phyloP scores from a whole-genome alignment of 2,797 vertebrate species.

The Adrianichthys oophorus region DNA sequence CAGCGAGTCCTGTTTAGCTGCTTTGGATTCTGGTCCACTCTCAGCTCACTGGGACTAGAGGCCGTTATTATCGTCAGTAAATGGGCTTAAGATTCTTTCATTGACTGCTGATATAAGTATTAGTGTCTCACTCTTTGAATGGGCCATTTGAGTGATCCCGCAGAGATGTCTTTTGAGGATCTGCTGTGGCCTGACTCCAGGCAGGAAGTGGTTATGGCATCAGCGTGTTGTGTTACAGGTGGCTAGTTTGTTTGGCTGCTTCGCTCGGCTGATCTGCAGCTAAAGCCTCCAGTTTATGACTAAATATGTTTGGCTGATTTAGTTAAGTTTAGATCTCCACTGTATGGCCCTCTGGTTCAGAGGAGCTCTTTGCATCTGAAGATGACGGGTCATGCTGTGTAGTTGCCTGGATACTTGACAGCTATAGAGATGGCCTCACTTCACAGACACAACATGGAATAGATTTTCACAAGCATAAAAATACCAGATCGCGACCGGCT shows the following conservation, averaged over 20 bases:
- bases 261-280: constrained; percentile 1
- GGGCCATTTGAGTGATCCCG: constrained; percentile 4
- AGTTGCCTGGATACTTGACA: constrained; percentile 4
- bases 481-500: too few relatives aligned
- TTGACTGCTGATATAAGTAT: constrained; percentile 7
- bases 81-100: constrained; percentile 2
- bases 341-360: too few relatives aligned
- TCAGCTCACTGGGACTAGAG: constrained; percentile 1
- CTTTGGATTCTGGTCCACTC: neutral
- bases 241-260: constrained; percentile 6
- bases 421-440: neutral
- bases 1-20: neutral
- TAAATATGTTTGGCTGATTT: too few relatives aligned
- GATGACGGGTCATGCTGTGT: too few relatives aligned
- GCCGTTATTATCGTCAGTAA: constrained; percentile 1
- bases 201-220: constrained; percentile 23
- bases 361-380: too few relatives aligned
- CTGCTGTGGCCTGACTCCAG: constrained; percentile 27
- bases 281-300: too few relatives aligned
- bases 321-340: too few relatives aligned
- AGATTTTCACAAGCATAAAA: neutral
- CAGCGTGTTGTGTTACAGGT: constrained; percentile 26
- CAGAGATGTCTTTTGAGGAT: constrained; percentile 28
- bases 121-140: constrained; percentile 4
- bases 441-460: neutral